Conservation (phyloP, 2,888 invertebrate species). For the Barypeithes pellucidus region DNA sequence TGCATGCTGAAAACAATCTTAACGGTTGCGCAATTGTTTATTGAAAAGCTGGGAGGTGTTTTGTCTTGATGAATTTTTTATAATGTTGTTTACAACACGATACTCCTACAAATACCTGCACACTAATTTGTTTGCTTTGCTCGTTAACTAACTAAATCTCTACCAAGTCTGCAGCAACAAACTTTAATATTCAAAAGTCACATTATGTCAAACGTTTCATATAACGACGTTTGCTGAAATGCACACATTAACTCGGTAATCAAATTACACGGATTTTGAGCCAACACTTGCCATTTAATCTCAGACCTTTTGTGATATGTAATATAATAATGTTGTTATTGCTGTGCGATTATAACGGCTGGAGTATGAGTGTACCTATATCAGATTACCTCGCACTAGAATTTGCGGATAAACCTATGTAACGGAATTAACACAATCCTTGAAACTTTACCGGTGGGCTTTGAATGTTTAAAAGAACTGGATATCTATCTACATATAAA, state of each 20-base stretch:
- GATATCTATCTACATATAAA: no score
- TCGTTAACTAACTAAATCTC: no score
- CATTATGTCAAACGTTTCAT: background rate
- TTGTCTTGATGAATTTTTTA: no score
- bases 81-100: no score
- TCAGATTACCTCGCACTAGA: constrained; percentile 13
- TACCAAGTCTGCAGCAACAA: background rate
- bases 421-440: constrained; percentile 1
- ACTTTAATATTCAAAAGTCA: background rate
- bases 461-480: background rate
- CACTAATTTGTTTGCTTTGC: no score
- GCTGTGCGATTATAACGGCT: constrained; percentile 5
- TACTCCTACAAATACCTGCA: no score
- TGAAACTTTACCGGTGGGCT: constrained; percentile 5
- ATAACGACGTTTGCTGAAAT: constrained; percentile 1
- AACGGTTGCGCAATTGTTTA: no score
- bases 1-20: no score
- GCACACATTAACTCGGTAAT: constrained; percentile 2
- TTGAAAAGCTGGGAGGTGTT: no score
- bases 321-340: constrained; percentile 16
- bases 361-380: background rate
- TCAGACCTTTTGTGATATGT: constrained; percentile 12
- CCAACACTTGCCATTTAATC: constrained; percentile 24
- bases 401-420: constrained; percentile 17
- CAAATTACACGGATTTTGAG: constrained; percentile 13